Evolutionary conservation across 1,140 invertebrate genomes (phyloP).

Genomic region (Hypothenemus hampei): DNA sequence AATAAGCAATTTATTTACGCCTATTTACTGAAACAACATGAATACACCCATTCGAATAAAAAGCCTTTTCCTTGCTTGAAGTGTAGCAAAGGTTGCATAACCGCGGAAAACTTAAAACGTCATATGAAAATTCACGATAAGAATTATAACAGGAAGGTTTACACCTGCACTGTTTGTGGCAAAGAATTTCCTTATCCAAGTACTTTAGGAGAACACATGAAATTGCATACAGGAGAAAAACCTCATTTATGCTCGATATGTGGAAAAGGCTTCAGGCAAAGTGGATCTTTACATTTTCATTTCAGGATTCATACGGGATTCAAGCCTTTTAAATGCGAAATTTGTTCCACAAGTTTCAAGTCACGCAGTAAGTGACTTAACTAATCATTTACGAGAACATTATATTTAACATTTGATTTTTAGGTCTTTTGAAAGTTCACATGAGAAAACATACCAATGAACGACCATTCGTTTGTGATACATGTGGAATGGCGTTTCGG

Average conservation of each 20-base stretch:
- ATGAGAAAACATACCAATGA: constrained; percentile 40
- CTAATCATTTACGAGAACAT: background rate
- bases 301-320: constrained; percentile 48
- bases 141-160: constrained; percentile 26
- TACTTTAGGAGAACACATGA: constrained; percentile 41
- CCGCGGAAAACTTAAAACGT: constrained; percentile 31
- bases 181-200: constrained; percentile 43
- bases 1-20: constrained; percentile 43
- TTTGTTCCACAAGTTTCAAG: constrained; percentile 43
- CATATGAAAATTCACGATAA: constrained; percentile 34
- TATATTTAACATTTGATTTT: constrained; percentile 3
- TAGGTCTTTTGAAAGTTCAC: constrained; percentile 31
- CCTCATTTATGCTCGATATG: constrained; percentile 41
- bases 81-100: constrained; percentile 40
- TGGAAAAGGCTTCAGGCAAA: constrained; percentile 54
- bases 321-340: constrained; percentile 47
- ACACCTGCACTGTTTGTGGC: constrained; percentile 51
- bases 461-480: constrained; percentile 40
- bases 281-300: constrained; percentile 55
- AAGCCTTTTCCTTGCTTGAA: constrained; percentile 45
- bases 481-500: constrained; percentile 40
- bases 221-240: constrained; percentile 43
- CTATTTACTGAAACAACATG: constrained; percentile 37
- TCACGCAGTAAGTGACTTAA: constrained; percentile 30
- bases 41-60: constrained; percentile 41